These are phyloP conservation scores for Sphecodes monilicornis DNA, from an alignment of 2,888 invertebrate genomes.

Conservation along the genomic window DNA sequence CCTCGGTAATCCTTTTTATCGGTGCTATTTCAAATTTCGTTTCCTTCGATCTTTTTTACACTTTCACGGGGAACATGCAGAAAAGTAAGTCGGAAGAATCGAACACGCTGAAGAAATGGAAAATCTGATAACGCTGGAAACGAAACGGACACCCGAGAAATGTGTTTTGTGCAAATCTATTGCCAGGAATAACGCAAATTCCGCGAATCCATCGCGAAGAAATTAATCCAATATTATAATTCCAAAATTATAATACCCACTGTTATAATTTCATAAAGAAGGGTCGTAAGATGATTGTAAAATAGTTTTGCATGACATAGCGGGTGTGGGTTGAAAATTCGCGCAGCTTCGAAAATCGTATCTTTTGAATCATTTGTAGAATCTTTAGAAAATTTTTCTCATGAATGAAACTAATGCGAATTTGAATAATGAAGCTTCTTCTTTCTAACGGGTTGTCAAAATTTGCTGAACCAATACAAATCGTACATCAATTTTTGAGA, in stretches of 20 bases:
- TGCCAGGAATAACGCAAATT: background rate
- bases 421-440: background rate
- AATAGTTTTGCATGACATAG: no score
- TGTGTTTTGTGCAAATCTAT: background rate
- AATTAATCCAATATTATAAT: background rate
- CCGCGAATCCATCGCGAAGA: background rate
- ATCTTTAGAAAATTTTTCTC: background rate
- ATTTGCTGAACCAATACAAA: no score
- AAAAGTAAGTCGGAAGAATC: background rate
- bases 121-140: constrained; percentile 30
- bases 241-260: no score
- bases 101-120: constrained; percentile 27
- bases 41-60: constrained; percentile 14
- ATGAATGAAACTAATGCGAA: background rate
- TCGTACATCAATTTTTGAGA: no score
- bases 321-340: no score
- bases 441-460: background rate
- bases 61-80: background rate
- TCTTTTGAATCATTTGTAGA: background rate
- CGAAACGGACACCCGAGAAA: constrained; percentile 32
- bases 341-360: no score
- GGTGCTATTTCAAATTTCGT: constrained; percentile 50
- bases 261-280: no score
- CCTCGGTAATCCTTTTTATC: constrained; percentile 41
- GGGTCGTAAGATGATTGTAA: no score